phyloP scores from a whole-genome alignment of 35 echinoderm and acorn worm genomes.

The Ophiothrix spiculata region DNA sequence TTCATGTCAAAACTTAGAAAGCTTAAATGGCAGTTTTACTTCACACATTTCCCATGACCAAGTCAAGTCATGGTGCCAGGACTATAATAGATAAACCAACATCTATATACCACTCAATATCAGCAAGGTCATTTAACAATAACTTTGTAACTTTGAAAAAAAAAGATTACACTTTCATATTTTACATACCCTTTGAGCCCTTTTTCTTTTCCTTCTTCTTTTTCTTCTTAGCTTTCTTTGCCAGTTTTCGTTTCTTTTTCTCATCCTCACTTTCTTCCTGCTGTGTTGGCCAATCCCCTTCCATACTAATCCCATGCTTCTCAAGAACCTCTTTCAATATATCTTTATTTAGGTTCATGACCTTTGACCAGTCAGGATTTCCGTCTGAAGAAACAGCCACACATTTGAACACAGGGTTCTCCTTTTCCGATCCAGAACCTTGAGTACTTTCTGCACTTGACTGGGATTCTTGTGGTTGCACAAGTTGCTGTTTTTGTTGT shows the following conservation, averaged over 20 bases:
- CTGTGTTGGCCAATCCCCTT: not conserved
- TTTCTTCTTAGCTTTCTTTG: not conserved
- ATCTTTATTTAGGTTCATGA: conserved; percentile 7
- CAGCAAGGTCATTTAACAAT: no score
- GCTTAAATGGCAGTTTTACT: no score
- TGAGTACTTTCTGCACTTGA: no score
- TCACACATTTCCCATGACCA: no score
- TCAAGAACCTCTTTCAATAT: conserved; percentile 2
- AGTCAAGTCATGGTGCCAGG: no score
- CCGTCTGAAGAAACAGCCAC: not conserved
- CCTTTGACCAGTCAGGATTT: not conserved
- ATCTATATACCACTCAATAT: no score
- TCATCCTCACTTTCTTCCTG: not conserved
- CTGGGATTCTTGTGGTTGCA: no score
- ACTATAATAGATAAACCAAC: no score
- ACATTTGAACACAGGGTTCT: not conserved
- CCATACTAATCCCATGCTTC: not conserved
- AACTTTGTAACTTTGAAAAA: no score
- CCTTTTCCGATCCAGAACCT: not conserved
- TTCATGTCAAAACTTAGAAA: no score
- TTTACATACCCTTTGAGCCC: not conserved
- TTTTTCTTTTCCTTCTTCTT: not conserved
- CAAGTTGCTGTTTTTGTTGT: no score
- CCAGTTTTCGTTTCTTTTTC: not conserved
- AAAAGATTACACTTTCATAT: no score